A percentile compares a stretch with the other conserved stretches of the same genome.
phyloP scores from a whole-genome alignment of 2,888 invertebrate genomes.

The Candidula unifasciata region DNA sequence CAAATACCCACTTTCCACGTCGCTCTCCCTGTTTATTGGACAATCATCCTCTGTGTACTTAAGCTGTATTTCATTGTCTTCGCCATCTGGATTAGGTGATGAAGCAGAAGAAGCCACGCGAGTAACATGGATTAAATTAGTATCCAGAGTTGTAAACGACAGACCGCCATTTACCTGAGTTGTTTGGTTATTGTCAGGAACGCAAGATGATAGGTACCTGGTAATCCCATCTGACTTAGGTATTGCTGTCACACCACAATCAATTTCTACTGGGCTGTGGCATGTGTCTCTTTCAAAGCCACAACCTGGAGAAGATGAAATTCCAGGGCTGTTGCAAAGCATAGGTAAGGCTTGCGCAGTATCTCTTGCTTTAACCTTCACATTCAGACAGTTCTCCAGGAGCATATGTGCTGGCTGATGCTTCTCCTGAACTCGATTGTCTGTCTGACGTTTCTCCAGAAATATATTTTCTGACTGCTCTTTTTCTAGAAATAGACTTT shows the following conservation, averaged over 20 bases:
- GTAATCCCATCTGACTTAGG: neutral
- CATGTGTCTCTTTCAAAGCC: constrained; percentile 14
- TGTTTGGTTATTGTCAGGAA: neutral
- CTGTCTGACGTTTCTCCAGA: too few relatives aligned
- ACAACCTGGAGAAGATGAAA: neutral
- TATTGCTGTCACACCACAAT: neutral
- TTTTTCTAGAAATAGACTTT: too few relatives aligned
- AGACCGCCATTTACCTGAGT: neutral
- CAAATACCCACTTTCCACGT: constrained; percentile 36
- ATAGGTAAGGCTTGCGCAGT: neutral
- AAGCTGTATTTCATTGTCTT: neutral
- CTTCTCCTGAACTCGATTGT: too few relatives aligned
- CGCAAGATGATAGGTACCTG: neutral
- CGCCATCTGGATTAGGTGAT: neutral
- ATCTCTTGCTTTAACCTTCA: constrained; percentile 20
- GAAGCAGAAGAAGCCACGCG: neutral
- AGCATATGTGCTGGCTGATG: neutral
- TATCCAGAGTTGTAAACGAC: neutral
- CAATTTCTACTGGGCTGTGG: neutral
- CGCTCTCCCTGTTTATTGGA: constrained; percentile 2
- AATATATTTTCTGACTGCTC: too few relatives aligned
- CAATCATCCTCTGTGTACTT: neutral
- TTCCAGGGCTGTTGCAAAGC: neutral
- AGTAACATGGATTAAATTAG: neutral
- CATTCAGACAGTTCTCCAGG: constrained; percentile 8